Evolutionary conservation across 2,888 invertebrate genomes (phyloP), one percentile per base, ranked within the genome.

Genomic region (Drosophila hamatofila): DNA sequence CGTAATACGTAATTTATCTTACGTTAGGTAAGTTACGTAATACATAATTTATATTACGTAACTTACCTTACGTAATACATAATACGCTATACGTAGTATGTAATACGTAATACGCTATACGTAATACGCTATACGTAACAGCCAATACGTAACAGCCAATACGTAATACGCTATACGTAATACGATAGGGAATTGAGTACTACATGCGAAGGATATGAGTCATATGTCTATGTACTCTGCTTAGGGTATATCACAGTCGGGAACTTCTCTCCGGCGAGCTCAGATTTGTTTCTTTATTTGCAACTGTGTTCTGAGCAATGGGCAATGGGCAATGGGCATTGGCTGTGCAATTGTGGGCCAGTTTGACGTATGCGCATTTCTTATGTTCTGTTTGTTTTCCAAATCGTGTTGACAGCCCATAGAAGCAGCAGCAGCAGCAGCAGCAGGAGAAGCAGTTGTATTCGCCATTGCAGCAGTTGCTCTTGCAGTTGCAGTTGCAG

Each of bases 371-470:
- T 84, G 74, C 66, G 75, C 75, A 71, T 76, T 73, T 69, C 65
- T 66, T 68, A 62, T 74, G 46, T 75, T 78, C 72, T 64, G 72
- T 75, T 89, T 75, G 75, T 89, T 88, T 74, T 75, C 72, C 71
- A 83, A 90, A 83, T 80, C 88, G 88, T 92, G 92, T 92, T 92
- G 92, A 92, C 92, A 92, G 92, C 88, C 81, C 83, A 58, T 69
- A 68, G 63, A 60, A 58, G 60, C 65, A 60, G 77, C 60, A 33
- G 44, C 37, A 59, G 52, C 23, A 39, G 33, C 27, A 52, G 18
- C 54, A 42, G 41, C 25, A 55, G 35, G 9, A 12, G 54, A 23
- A n/a, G 23, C 23, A 52, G 54, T 55, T 39, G 18, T 27, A 42
- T 3, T 16, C 21, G 56, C 56, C 77, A 48, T 52, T 48, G n/a